Base-by-base conservation (phyloP, 2,113 vertebrate species). In the Sebastes schlegelii region DNA sequence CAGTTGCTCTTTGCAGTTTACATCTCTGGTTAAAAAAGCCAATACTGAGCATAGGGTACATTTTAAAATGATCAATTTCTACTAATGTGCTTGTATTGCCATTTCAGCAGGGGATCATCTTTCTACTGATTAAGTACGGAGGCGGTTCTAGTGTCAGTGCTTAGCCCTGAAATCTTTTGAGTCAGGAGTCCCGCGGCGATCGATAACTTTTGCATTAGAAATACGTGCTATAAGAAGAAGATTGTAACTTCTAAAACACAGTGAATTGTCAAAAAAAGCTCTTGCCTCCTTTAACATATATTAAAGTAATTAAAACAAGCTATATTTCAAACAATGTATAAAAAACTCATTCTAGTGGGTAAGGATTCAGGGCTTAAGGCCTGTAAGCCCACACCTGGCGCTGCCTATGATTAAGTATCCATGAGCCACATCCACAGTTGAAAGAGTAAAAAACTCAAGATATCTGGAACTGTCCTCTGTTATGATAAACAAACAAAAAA, bases 111-210 rank as follows among this genome's bases (percentile, higher is more conserved):
- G 40, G 10, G 14, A 55, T 74, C 40, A 74, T 63, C 34, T 64
- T 82, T 77, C 72, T 48, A 52, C 70, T 69, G 46, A 88, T 86
- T 13, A 73, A 71, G 54, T 21, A 74, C 11, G 58, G 2, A 4
- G 10, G 21, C 21, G 1, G 14, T 19, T 61, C 21, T 7, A 19
- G 9, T 2, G 49, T 51, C 49, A 51, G 49, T 14, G 49, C 12
- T 12, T 12, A 48, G 11, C 9, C 46, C 12, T 48, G 46, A 48
- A 11, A 11, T 48, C 46, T 11, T 48, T 34, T 34, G 34, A 34
- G 34, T 48, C 12, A 5, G 14, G 49, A 51, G 49, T 13, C 49
- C 13, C 12, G 12, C 12, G 49, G 4, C 14, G 14, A 51, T 51
- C 14, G 49, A 51, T 51, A 14, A 51, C 13, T 51, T 14, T 13